These are phyloP conservation scores for Nymphalis c-album DNA, from an alignment of 2,888 invertebrate species.

Conservation along the genomic window DNA sequence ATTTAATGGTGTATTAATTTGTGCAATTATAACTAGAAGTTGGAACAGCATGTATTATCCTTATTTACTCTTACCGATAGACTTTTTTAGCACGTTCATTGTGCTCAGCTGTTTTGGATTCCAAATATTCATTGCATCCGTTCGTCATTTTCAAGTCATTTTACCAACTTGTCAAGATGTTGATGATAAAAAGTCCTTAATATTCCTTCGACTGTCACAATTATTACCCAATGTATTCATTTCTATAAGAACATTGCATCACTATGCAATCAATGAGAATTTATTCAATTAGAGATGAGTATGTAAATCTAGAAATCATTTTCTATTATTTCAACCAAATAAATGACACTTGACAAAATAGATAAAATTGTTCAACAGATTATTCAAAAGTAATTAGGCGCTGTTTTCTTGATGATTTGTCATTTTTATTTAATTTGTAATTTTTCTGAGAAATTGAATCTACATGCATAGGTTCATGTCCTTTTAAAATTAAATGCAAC, in stretches of 20 bases:
- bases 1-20: conserved; percentile 42
- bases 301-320: conserved; percentile 1
- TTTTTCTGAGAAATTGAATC: too few relatives aligned
- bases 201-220: conserved; percentile 46
- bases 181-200: conserved; percentile 53
- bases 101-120: conserved; percentile 72
- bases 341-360: conserved; percentile 13
- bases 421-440: too few relatives aligned
- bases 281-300: conserved; percentile 19
- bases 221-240: conserved; percentile 50
- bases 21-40: not conserved
- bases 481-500: too few relatives aligned
- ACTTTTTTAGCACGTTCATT: conserved; percentile 76
- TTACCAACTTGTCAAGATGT: conserved; percentile 69
- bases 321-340: not conserved
- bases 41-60: not conserved
- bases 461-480: too few relatives aligned
- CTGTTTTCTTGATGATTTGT: too few relatives aligned
- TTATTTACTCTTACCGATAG: conserved; percentile 63
- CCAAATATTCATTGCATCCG: conserved; percentile 68
- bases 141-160: conserved; percentile 81
- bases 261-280: conserved; percentile 24
- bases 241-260: conserved; percentile 50
- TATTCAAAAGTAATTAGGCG: not conserved
- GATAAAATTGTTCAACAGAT: conserved; percentile 2